These are phyloP conservation scores for Crypturellus tataupa DNA, from an alignment of 2,797 vertebrate genomes.

Conservation along the genomic window DNA sequence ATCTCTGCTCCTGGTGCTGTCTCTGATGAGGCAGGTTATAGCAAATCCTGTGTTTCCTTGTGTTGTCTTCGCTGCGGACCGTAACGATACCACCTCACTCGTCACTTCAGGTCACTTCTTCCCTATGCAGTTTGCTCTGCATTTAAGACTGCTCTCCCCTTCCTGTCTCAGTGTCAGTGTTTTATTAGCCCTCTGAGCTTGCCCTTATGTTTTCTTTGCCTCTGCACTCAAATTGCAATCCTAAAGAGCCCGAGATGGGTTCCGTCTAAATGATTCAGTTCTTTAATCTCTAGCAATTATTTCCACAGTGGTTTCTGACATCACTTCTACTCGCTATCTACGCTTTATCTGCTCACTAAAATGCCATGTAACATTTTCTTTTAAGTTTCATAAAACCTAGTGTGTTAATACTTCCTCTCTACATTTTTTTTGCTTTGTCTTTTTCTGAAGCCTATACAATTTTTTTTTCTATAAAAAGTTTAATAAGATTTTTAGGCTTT, in stretches of 20 bases:
- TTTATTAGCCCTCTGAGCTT: slow-evolving; percentile 13
- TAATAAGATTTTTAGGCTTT: slow-evolving; percentile 46
- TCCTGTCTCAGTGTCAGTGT: slow-evolving; percentile 17
- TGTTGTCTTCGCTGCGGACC: neutral
- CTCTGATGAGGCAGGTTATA: slow-evolving; percentile 14
- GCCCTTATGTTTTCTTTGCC: neutral
- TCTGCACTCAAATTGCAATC: neutral
- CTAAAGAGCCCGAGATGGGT: slow-evolving; percentile 10
- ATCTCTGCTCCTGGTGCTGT: slow-evolving; percentile 15
- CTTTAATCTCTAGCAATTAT: slow-evolving; percentile 52
- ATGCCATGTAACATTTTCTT: slow-evolving; percentile 12
- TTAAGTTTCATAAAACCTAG: neutral
- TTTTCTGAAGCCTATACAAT: neutral
- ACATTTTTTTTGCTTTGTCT: neutral
- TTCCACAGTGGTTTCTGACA: slow-evolving; percentile 26
- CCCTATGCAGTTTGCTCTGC: neutral
- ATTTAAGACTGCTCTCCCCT: neutral
- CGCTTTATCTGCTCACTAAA: slow-evolving; percentile 48
- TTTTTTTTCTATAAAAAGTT: neutral
- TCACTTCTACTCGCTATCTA: neutral
- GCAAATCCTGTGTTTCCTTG: neutral
- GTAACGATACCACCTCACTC: neutral
- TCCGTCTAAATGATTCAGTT: slow-evolving; percentile 3
- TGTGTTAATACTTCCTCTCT: neutral
- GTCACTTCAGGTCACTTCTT: neutral